Conservation (phyloP, 2,888 invertebrate genomes). For the Thymelicus acteon region DNA sequence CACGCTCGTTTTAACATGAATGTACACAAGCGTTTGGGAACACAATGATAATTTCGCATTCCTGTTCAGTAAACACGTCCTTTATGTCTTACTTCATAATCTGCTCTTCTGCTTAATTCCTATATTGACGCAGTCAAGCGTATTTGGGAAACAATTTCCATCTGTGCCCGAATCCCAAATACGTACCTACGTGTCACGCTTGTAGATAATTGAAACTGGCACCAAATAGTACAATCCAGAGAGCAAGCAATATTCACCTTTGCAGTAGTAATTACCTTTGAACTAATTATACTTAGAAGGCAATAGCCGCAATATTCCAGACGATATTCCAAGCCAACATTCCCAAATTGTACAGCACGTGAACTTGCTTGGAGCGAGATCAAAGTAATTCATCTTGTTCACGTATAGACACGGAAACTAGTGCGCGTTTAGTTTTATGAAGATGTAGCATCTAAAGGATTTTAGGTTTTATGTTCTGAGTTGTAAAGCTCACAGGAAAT, state of each 20-base stretch:
- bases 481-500: not conserved
- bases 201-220: slow-evolving; percentile 20
- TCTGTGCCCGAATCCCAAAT: not conserved
- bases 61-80: slow-evolving; percentile 5
- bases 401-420: slow-evolving; percentile 46
- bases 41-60: not conserved
- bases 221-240: slow-evolving; percentile 5
- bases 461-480: slow-evolving; percentile 2
- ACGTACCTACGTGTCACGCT: not conserved
- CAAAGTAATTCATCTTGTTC: slow-evolving; percentile 60
- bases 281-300: slow-evolving; percentile 5
- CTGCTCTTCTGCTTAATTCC: slow-evolving; percentile 5
- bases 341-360: slow-evolving; percentile 18
- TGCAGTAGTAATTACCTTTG: slow-evolving; percentile 14
- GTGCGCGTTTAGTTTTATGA: slow-evolving; percentile 26
- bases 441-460: not conserved
- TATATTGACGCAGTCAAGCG: slow-evolving; percentile 12
- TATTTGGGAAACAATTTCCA: slow-evolving; percentile 19
- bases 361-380: slow-evolving; percentile 45
- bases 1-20: no score
- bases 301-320: slow-evolving; percentile 19
- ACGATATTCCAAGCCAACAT: slow-evolving; percentile 11
- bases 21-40: no score
- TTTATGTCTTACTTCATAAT: slow-evolving; percentile 18
- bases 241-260: slow-evolving; percentile 15